Evolutionary conservation across 2,888 invertebrate species (phyloP), one percentile per base, ranked within the genome.

Genomic region (Hypomecis punctinalis): DNA sequence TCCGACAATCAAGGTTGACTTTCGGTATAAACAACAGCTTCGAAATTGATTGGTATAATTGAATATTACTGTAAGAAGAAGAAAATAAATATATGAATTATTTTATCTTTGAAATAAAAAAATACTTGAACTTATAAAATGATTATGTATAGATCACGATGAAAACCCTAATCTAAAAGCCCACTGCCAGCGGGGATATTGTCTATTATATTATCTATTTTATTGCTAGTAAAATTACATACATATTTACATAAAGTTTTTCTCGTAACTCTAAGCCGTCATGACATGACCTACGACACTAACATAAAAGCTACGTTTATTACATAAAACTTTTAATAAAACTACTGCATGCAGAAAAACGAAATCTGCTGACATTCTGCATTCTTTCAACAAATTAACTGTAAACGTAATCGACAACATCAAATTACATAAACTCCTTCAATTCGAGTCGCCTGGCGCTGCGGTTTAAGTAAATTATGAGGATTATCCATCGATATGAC

Each of bases 401-500:
- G 23, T 23, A 23, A 23, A 23, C 13, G 42, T 42, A 49, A 42
- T 33, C n/a, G 36, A 60, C 36, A n/a, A 10, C 23, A 46, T 39
- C 46, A 42, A 40, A 40, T 8, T 42, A 36, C 45, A 35, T 35
- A 47, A 43, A 55, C 55, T 51, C 39, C 33, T 51, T 33, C 33
- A 40, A 52, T 23, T 56, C 66, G 67, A 68, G 63, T 68, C 43
- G 57, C 35, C 51, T 61, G 65, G 58, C 52, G 60, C 60, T 61
- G 10, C 46, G 52, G 52, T 45, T 48, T 37, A 47, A 66, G 59
- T 76, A 70, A 73, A 77, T 76, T 70, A 70, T 65, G 54, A 45
- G 71, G 75, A 75, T 78, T 72, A 73, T 74, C 63, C 63, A 81
- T 86, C 86, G 85, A 85, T 80, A 82, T 77, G 74, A 75, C 73